Percentiles rank a stretch among this genome's conserved stretches.
Evolutionary conservation across 2,113 vertebrate species (phyloP).

Genomic region (Anolis sagrei): DNA sequence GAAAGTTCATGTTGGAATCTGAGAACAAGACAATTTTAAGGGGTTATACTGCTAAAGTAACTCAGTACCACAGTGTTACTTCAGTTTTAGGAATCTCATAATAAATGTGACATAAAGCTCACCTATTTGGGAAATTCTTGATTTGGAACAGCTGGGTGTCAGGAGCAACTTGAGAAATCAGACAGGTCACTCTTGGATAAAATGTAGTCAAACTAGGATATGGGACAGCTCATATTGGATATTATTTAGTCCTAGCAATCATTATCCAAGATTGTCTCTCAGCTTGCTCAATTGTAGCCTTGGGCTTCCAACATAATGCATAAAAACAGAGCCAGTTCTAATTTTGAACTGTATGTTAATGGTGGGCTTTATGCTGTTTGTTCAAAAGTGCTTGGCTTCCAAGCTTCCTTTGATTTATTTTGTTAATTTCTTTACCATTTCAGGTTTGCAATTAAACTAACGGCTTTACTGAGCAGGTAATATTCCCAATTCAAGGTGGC

Average conservation of each 20-base stretch:
- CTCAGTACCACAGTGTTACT: not conserved
- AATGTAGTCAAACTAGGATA: not conserved
- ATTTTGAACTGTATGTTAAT: not conserved
- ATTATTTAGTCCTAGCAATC: not conserved
- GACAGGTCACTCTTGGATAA: not conserved
- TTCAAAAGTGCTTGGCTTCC: not conserved
- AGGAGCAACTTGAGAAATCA: too few species aligned
- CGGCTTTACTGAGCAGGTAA: conserved; percentile 6
- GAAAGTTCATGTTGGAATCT: too few species aligned
- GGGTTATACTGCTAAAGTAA: not conserved
- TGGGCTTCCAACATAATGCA: not conserved
- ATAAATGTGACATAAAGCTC: not conserved
- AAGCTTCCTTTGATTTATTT: not conserved
- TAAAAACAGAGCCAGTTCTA: not conserved
- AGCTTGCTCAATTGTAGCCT: not conserved
- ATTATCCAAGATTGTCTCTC: not conserved
- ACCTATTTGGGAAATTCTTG: not conserved
- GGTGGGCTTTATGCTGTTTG: not conserved
- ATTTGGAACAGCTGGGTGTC: not conserved
- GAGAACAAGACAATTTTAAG: too few species aligned
- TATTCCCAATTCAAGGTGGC: not conserved
- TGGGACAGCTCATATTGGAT: not conserved
- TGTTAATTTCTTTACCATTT: conserved; percentile 11
- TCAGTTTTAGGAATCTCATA: not conserved
- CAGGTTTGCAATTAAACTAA: not conserved